Percentiles rank a stretch among this genome's conserved stretches.
Evolutionary conservation across 2,888 invertebrate species (phyloP).

Genomic region (Mylabris sibirica): DNA sequence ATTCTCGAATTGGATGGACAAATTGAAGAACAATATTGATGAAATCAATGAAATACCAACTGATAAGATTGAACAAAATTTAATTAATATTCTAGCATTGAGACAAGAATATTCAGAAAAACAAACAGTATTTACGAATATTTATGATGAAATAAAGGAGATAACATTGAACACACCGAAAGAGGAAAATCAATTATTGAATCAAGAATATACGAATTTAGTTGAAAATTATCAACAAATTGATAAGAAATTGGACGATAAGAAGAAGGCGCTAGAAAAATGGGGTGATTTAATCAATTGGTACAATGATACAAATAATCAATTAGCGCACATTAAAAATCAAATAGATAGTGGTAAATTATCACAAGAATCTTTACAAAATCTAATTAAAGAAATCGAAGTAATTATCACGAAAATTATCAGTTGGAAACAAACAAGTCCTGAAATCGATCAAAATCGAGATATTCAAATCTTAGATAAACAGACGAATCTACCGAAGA

Average conservation of each 20-base stretch:
- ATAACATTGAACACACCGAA: constrained; percentile 75
- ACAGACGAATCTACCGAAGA: constrained; percentile 73
- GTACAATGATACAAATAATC: constrained; percentile 81
- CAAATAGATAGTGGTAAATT: constrained; percentile 80
- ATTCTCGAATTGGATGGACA: constrained; percentile 82
- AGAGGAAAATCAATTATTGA: constrained; percentile 76
- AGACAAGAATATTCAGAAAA: constrained; percentile 87
- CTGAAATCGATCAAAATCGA: constrained; percentile 72
- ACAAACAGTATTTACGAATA: constrained; percentile 77
- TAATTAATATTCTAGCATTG: constrained; percentile 81
- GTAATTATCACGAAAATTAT: constrained; percentile 72
- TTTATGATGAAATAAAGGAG: constrained; percentile 84
- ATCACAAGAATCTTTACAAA: constrained; percentile 73
- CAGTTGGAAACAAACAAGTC: constrained; percentile 75
- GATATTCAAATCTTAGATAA: constrained; percentile 75
- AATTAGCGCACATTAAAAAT: constrained; percentile 80
- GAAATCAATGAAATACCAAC: constrained; percentile 83
- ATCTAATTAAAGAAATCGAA: constrained; percentile 74
- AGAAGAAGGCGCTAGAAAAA: constrained; percentile 77
- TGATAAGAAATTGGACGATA: constrained; percentile 76
- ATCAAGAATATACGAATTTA: constrained; percentile 78
- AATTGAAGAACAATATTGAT: constrained; percentile 73
- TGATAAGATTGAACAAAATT: constrained; percentile 79
- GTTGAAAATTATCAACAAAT: constrained; percentile 80
- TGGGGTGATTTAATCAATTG: constrained; percentile 85